Evolutionary conservation across 2,888 invertebrate genomes (phyloP), one percentile per base, ranked within the genome.

Genomic region (Apamea monoglypha): DNA sequence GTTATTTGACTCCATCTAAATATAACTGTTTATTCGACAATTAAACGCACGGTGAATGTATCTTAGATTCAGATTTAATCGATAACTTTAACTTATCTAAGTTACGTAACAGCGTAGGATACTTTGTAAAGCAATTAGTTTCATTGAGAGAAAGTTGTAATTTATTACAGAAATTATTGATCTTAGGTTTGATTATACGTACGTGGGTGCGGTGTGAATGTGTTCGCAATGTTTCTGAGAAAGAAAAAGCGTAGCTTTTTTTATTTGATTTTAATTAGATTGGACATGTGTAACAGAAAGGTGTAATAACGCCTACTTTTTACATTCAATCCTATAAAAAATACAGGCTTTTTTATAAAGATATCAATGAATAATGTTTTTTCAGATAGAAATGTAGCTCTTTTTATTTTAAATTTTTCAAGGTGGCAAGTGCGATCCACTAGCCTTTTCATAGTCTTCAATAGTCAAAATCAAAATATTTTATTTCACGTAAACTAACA

Each of bases 91-190:
- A 83, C 69, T 83, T 79, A 80, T 64, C 67, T 75, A n/a, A 69
- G 68, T 89, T 89, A 86, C 79, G 73, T 82, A 80, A 85, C 61
- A 29, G 40, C 83, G 70, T 85, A 85, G 74, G 80, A 80, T 78
- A 72, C 75, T 75, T 82, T 78, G 84, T 74, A 53, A 74, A 80
- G 80, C 84, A 87, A 89, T 88, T 83, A 88, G 68, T 74, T 86
- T 87, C 78, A 75, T 74, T 79, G 63, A 67, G 89, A 76, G 88
- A 88, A 88, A 88, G 88, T 88, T 78, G 64, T 89, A 75, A 89
- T 85, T 85, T 88, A 89, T 88, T 82, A 68, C 76, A 79, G 79
- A 88, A 87, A 87, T 88, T 81, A 85, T 78, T 66, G 70, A 76
- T 81, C 50, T 82, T 74, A 76, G 69, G 53, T 84, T 80, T 77